A percentile compares a stretch with the other conserved stretches of the same genome.
These are phyloP conservation scores for Meandrusa payeni DNA, from an alignment of 2,888 invertebrate species.

Conservation along the genomic window DNA sequence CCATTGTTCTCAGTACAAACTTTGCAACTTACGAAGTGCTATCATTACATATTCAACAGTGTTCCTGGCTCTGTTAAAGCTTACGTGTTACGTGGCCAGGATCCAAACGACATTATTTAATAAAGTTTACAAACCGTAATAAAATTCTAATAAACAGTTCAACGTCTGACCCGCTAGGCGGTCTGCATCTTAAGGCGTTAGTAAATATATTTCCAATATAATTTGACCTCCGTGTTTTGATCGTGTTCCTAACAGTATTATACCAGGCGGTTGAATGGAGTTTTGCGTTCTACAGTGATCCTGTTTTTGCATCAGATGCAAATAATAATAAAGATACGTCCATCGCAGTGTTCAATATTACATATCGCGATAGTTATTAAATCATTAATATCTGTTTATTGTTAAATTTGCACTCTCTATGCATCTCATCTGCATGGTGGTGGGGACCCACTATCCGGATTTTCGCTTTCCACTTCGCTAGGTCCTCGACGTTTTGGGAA, in stretches of 20 bases:
- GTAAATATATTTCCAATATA: constrained; percentile 14
- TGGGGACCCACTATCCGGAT: too few relatives aligned
- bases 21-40: constrained; percentile 23
- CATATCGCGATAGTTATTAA: too few relatives aligned
- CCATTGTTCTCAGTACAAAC: constrained; percentile 19
- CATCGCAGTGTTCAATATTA: constrained; percentile 24
- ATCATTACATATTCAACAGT: constrained; percentile 23
- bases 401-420: too few relatives aligned
- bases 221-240: constrained; percentile 4
- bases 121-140: constrained; percentile 60
- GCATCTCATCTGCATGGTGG: too few relatives aligned
- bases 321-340: constrained; percentile 53
- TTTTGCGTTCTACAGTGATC: constrained; percentile 12
- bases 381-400: too few relatives aligned
- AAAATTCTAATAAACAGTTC: constrained; percentile 67
- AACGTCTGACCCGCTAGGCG: constrained; percentile 65
- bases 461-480: too few relatives aligned
- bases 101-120: constrained; percentile 52
- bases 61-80: constrained; percentile 17
- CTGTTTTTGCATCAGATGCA: constrained; percentile 42
- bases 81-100: constrained; percentile 43
- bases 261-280: too few relatives aligned
- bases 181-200: constrained; percentile 44
- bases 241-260: background rate
- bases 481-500: too few relatives aligned